These are phyloP conservation scores for Psix sp. DNA, from an alignment of 1,140 invertebrate genomes.

Conservation along the genomic window DNA sequence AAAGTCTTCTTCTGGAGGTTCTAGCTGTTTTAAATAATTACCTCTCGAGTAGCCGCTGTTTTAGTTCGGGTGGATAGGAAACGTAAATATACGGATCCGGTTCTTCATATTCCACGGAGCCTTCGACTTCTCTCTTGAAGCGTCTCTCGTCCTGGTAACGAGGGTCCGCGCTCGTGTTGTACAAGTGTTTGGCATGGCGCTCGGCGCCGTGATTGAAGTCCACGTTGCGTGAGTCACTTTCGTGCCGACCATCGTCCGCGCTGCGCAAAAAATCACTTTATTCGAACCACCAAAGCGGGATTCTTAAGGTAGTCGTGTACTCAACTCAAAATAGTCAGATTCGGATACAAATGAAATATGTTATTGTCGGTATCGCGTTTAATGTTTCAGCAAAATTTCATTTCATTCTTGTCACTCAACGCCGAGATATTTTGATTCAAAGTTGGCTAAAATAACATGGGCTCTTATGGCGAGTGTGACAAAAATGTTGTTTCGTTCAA, in stretches of 20 bases:
- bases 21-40: too few species aligned
- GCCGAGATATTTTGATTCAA: too few species aligned
- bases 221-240: slow-evolving; percentile 70
- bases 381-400: too few species aligned
- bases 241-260: slow-evolving; percentile 68
- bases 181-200: slow-evolving; percentile 56
- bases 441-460: too few species aligned
- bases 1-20: neutral
- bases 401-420: too few species aligned
- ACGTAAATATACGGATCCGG: slow-evolving; percentile 89
- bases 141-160: slow-evolving; percentile 75
- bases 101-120: slow-evolving; percentile 61
- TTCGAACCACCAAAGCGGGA: slow-evolving; percentile 27
- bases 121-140: slow-evolving; percentile 70
- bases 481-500: too few species aligned
- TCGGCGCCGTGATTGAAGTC: slow-evolving; percentile 63
- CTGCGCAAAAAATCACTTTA: slow-evolving; percentile 61
- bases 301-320: too few species aligned
- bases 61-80: slow-evolving; percentile 89
- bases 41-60: slow-evolving; percentile 87
- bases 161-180: slow-evolving; percentile 33
- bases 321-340: too few species aligned
- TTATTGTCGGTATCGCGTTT: too few species aligned
- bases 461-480: too few species aligned
- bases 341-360: too few species aligned